phyloP scores from a whole-genome alignment of 2,113 vertebrate species.

The Arvicanthis niloticus region DNA sequence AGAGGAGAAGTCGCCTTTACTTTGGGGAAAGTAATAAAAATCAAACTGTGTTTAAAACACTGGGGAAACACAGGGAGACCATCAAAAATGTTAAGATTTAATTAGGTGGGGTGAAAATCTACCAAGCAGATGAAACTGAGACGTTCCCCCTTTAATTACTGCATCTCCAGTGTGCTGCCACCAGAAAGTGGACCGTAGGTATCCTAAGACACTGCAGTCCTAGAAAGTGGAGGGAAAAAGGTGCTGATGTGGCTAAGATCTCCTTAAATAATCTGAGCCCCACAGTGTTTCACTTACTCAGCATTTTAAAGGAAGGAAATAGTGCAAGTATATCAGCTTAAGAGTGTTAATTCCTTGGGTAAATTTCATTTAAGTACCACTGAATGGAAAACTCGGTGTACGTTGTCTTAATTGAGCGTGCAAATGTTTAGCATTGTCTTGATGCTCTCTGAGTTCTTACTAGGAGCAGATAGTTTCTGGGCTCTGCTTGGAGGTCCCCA shows the following conservation, averaged over 20 bases:
- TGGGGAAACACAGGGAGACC: constrained; percentile 13
- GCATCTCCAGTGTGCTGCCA: not conserved
- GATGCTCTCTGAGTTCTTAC: not conserved
- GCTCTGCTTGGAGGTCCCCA: no score
- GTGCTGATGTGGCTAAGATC: not conserved
- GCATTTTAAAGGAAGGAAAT: constrained; percentile 42
- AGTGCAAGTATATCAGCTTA: not conserved
- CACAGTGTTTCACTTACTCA: not conserved
- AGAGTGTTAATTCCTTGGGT: not conserved
- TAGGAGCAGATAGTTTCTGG: not conserved
- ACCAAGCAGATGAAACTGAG: not conserved
- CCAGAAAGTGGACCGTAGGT: not conserved
- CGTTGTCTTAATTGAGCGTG: not conserved
- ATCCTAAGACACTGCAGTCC: not conserved
- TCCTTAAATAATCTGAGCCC: not conserved
- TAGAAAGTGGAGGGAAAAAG: not conserved
- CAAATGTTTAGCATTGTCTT: not conserved
- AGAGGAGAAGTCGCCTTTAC: not conserved
- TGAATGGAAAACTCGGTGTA: not conserved
- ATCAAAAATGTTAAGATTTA: constrained; percentile 51
- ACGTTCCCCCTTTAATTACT: constrained; percentile 35
- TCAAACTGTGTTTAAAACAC: constrained; percentile 41
- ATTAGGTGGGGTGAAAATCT: constrained; percentile 19
- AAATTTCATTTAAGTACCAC: not conserved
- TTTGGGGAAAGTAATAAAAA: constrained; percentile 33